Percentiles rank a stretch among this genome's conserved stretches.
phyloP scores from a whole-genome alignment of 2,113 vertebrate genomes.

The Psephotus haematonotus region DNA sequence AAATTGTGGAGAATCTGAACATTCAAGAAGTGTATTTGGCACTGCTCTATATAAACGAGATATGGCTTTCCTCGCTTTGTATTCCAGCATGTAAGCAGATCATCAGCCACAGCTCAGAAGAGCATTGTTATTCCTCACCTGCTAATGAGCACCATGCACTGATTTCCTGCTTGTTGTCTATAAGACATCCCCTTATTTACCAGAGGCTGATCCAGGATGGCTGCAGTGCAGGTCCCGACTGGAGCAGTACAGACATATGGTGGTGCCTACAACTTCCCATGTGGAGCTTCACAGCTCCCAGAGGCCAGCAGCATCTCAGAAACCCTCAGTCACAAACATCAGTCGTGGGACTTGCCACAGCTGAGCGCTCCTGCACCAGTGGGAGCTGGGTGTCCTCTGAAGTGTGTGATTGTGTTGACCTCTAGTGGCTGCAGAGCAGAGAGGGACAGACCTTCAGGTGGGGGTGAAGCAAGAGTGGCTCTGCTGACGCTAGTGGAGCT shows the following conservation, averaged over 20 bases:
- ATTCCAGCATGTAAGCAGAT: background rate
- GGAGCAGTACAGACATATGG: background rate
- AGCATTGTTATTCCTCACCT: background rate
- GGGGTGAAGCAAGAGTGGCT: background rate
- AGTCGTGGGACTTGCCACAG: accelerated
- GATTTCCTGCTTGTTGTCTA: background rate
- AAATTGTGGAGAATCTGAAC: background rate
- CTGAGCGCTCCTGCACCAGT: accelerated
- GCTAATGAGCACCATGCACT: background rate
- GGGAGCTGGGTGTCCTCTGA: background rate
- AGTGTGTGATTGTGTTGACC: slow-evolving; percentile 2
- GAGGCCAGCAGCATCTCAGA: background rate
- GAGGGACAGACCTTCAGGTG: background rate
- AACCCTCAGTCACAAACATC: accelerated
- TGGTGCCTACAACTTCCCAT: accelerated
- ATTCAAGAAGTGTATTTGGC: background rate
- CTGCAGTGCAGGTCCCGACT: accelerated
- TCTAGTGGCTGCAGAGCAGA: background rate
- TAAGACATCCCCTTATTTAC: accelerated
- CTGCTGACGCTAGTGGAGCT: background rate
- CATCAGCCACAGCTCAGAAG: background rate
- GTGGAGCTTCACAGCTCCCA: background rate
- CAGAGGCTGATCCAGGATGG: accelerated
- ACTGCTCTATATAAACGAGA: background rate
- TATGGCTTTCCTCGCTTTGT: background rate